Percentiles rank a stretch among this genome's conserved stretches.
These are phyloP conservation scores for Campylorhamphus procurvoides DNA, from an alignment of 2,113 vertebrate genomes.

Conservation along the genomic window DNA sequence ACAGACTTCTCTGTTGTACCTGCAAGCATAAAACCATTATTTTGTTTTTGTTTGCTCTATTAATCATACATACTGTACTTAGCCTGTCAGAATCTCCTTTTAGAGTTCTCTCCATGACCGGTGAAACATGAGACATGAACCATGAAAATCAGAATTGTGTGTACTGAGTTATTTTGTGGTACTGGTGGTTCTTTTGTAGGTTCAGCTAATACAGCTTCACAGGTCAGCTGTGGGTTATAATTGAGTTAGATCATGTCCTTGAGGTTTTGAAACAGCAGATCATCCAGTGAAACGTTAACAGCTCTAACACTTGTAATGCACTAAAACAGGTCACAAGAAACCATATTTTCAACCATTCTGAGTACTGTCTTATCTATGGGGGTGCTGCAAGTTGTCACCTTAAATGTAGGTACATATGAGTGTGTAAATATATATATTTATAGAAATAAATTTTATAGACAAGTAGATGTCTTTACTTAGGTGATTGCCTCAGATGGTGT, in stretches of 20 bases:
- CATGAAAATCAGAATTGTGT: not conserved
- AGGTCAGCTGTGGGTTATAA: constrained; percentile 54
- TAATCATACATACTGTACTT: constrained; percentile 43
- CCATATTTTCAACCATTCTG: not conserved
- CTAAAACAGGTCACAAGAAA: not conserved
- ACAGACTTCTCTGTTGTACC: not conserved
- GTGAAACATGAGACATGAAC: constrained; percentile 24
- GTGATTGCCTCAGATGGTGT: not conserved
- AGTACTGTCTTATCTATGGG: not conserved
- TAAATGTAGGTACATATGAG: not conserved
- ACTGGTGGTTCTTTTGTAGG: constrained; percentile 1
- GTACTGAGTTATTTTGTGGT: not conserved
- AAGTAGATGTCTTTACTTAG: not conserved
- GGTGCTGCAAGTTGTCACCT: not conserved
- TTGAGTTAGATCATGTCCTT: constrained; percentile 39
- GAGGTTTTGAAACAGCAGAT: constrained; percentile 23
- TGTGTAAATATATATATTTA: not conserved
- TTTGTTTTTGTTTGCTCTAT: constrained; percentile 38
- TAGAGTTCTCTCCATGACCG: not conserved
- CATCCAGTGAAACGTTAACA: not conserved
- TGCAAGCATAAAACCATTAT: not conserved
- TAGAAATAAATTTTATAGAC: not conserved
- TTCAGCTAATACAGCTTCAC: constrained; percentile 37
- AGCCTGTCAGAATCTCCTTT: constrained; percentile 14
- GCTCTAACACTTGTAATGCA: not conserved